These are phyloP conservation scores for Cylas formicarius DNA, from an alignment of 1,140 invertebrate genomes.

Conservation along the genomic window DNA sequence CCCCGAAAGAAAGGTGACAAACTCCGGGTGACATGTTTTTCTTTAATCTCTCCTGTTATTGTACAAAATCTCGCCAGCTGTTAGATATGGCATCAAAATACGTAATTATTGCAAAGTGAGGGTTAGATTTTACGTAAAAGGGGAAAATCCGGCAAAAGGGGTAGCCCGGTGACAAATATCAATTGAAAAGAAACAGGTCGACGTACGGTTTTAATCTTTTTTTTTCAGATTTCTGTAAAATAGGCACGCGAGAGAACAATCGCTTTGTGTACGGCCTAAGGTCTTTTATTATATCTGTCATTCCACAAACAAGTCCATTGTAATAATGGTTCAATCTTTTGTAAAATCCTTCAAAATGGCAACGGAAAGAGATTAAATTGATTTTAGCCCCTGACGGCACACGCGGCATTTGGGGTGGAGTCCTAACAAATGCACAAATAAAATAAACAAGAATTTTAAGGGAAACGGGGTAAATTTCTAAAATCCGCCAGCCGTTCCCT, in stretches of 20 bases:
- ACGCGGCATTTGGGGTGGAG: constrained; percentile 25
- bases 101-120: constrained; percentile 41
- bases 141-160: constrained; percentile 36
- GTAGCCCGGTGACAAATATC: constrained; percentile 35
- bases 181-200: constrained; percentile 30
- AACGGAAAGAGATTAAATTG: constrained; percentile 32
- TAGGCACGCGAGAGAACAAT: constrained; percentile 28
- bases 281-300: constrained; percentile 28
- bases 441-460: constrained; percentile 28
- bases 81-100: constrained; percentile 36
- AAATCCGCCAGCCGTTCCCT: constrained; percentile 11
- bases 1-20: constrained; percentile 11
- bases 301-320: constrained; percentile 21
- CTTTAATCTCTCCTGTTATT: constrained; percentile 31
- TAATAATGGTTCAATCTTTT: constrained; percentile 26
- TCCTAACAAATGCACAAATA: constrained; percentile 31
- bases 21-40: constrained; percentile 24
- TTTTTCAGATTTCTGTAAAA: constrained; percentile 38
- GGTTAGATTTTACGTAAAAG: constrained; percentile 39
- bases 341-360: constrained; percentile 26
- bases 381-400: constrained; percentile 19
- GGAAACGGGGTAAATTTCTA: constrained; percentile 18
- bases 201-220: constrained; percentile 20
- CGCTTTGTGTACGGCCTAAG: constrained; percentile 23
- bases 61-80: constrained; percentile 33